These are phyloP conservation scores for Deilephila elpenor DNA, from an alignment of 2,888 invertebrate genomes.

Conservation along the genomic window DNA sequence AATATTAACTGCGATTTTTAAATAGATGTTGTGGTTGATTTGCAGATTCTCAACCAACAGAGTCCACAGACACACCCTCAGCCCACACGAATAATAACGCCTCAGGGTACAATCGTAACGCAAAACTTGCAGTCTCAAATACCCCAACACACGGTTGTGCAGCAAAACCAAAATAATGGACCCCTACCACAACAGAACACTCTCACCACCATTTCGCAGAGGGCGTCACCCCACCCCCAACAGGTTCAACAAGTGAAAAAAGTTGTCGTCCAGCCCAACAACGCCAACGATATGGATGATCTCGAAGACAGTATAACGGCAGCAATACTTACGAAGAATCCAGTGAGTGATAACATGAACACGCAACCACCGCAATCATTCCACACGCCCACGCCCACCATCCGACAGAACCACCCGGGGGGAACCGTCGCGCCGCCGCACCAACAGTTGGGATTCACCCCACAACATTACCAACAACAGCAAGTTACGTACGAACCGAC, in stretches of 20 bases:
- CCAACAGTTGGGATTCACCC: constrained; percentile 61
- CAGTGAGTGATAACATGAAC: constrained; percentile 59
- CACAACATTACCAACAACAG: constrained; percentile 62
- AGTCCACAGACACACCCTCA: constrained; percentile 53
- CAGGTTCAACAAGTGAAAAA: constrained; percentile 63
- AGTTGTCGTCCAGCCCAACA: constrained; percentile 76
- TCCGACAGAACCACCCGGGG: constrained; percentile 55
- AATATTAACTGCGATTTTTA: neutral
- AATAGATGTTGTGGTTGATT: constrained; percentile 18
- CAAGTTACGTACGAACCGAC: constrained; percentile 61
- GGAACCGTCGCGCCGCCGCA: constrained; percentile 42
- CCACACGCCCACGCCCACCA: constrained; percentile 59
- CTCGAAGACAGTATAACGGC: constrained; percentile 83
- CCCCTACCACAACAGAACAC: constrained; percentile 63
- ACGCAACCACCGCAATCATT: constrained; percentile 59
- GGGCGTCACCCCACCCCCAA: constrained; percentile 60
- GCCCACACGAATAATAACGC: constrained; percentile 70
- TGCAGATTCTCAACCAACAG: constrained; percentile 69
- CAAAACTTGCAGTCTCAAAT: constrained; percentile 63
- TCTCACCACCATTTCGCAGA: constrained; percentile 59
- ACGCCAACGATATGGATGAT: constrained; percentile 80
- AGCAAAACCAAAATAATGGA: constrained; percentile 65
- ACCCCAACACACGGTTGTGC: constrained; percentile 58
- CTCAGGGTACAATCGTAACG: constrained; percentile 76
- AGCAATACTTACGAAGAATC: constrained; percentile 76